A percentile compares a stretch with the other conserved stretches of the same genome.
Evolutionary conservation across 2,888 invertebrate genomes (phyloP).

Genomic region (Orthonevra nobilis): DNA sequence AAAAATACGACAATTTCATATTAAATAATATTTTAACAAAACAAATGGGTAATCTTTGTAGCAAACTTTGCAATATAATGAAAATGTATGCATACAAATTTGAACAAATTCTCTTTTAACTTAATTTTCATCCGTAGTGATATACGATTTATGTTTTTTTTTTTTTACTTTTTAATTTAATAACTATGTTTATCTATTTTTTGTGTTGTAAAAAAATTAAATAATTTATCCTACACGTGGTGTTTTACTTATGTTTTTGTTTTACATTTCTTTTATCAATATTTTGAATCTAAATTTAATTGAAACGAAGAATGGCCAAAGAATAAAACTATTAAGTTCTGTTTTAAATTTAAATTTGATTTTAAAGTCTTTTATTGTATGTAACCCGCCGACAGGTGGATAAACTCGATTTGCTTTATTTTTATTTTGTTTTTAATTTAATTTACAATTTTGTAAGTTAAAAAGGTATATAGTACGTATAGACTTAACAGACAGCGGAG

Average conservation of each 20-base stretch:
- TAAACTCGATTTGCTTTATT: no score
- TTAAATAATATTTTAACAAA: conserved; percentile 19
- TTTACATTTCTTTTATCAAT: neutral
- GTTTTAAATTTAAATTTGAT: conserved; percentile 1
- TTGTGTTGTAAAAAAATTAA: conserved; percentile 32
- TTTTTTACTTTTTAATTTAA: no score
- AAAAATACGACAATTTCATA: no score
- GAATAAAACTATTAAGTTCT: no score
- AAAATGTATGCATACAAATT: neutral
- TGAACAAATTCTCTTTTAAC: no score
- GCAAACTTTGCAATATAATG: conserved; percentile 20
- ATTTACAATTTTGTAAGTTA: conserved; percentile 39
- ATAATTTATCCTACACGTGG: conserved; percentile 50
- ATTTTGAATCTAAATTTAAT: conserved; percentile 7
- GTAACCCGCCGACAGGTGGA: conserved; percentile 38
- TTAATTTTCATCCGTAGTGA: conserved; percentile 23
- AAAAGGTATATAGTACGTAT: conserved; percentile 31
- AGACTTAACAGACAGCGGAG: conserved; percentile 45
- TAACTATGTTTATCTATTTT: conserved; percentile 20
- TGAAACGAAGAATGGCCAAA: no score
- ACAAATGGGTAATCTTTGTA: no score
- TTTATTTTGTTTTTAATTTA: conserved; percentile 7
- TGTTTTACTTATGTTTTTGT: conserved; percentile 16
- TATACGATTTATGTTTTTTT: conserved; percentile 9
- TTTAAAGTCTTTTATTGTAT: conserved; percentile 28